Base-by-base conservation (phyloP, 2,113 vertebrate species). In the Cebus imitator region DNA sequence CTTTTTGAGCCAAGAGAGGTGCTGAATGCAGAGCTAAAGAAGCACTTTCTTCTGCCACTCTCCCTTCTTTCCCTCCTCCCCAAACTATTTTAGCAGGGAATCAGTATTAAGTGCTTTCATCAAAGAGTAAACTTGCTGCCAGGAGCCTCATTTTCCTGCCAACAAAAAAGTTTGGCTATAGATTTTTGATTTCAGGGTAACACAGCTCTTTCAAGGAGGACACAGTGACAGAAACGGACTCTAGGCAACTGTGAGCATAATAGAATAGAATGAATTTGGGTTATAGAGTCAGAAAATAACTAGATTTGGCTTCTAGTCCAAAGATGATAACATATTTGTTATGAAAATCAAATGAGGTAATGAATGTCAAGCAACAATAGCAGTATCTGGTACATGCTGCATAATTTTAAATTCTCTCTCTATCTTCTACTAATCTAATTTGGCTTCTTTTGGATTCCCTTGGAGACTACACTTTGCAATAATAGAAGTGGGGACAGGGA, bases 161-260 rank as follows among this genome's bases (percentile, higher is more conserved):
- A 96, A 12, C 52, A 17, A 11, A n/a, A 88, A 83, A 73, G 21
- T 79, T 90, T 78, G n/a, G 16, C 35, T 88, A 83, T 79, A 73
- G 94, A 95, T 91, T 86, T 96, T 83, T 66, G 20, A 92, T 94
- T 87, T 94, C 40, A 93, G 68, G 45, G 27, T 79, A 79, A 66
- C 32, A 55, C 8, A 58, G 20, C 11, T 79, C 88, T 87, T 92
- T 87, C 17, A 52, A 87, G 75, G 68, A 96, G 75, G 35, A 94
- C 27, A 10, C 58, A 72, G 57, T 45, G 50, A 23, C 11, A 64
- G 72, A 85, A 64, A 89, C 23, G 18, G 55, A 37, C 35, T 95
- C 5, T 32, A 25, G 57, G 14, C 30, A 80, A 72, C 35, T 35
- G 78, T 66, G 50, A 70, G 50, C 75, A 30, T 12, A 55, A 40